Evolutionary conservation across 2,888 invertebrate genomes (phyloP).

Genomic region (Operophtera brumata): DNA sequence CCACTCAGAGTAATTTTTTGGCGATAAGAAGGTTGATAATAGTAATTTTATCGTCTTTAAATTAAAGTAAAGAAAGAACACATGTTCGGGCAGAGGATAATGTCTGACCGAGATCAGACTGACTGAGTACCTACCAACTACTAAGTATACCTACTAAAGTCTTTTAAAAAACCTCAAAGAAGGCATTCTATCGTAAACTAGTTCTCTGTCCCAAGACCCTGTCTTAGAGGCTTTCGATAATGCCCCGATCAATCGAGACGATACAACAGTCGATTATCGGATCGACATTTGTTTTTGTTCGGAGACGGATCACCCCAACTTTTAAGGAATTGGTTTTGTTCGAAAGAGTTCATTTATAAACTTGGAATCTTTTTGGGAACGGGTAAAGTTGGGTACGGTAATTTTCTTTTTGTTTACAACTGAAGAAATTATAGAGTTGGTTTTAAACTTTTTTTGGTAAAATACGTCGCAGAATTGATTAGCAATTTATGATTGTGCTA

Average conservation of each 20-base stretch:
- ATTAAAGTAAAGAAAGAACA: neutral
- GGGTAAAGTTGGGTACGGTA: neutral
- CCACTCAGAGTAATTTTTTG: neutral
- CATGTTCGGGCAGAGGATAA: neutral
- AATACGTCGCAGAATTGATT: too few species aligned
- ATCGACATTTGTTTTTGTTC: slow-evolving; percentile 35
- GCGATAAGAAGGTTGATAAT: too few species aligned
- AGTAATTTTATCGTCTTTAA: neutral
- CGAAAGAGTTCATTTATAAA: slow-evolving; percentile 23
- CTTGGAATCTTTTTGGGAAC: neutral
- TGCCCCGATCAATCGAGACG: slow-evolving; percentile 32
- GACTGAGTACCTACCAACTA: neutral
- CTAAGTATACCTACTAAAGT: neutral
- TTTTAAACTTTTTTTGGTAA: too few species aligned
- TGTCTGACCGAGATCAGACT: neutral
- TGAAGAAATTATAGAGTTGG: too few species aligned
- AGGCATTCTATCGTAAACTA: neutral
- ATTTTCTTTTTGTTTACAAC: slow-evolving; percentile 3
- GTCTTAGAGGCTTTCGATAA: slow-evolving; percentile 30
- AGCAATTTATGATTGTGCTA: too few species aligned
- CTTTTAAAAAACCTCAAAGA: neutral
- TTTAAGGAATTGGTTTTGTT: slow-evolving; percentile 29
- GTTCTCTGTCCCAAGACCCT: slow-evolving; percentile 16
- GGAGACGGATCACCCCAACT: slow-evolving; percentile 31
- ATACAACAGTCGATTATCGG: slow-evolving; percentile 36